Conservation (phyloP, 2,888 invertebrate genomes). For the Sinopyrophorus schimmeli region DNA sequence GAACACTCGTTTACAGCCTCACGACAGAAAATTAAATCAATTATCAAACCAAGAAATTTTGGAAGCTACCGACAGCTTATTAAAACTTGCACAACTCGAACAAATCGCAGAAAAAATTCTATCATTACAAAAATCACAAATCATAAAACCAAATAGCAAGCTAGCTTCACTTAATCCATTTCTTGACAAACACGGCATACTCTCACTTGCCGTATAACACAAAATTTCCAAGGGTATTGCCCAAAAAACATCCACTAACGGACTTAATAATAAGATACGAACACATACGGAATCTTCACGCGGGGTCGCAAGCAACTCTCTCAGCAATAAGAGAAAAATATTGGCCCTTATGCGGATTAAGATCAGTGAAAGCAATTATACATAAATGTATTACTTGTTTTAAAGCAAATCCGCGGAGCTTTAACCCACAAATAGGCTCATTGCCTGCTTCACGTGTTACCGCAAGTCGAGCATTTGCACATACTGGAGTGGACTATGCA, state of each 20-base stretch:
- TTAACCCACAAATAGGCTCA: constrained; percentile 8
- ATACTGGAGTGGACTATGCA: constrained; percentile 5
- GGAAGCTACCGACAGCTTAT: no score
- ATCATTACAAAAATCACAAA: no score
- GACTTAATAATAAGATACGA: constrained; percentile 4
- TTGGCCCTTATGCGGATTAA: constrained; percentile 12
- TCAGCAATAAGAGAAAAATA: constrained; percentile 4
- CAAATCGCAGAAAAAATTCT: no score
- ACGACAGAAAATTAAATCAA: no score
- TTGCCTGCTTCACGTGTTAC: constrained; percentile 8
- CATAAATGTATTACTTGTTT: constrained; percentile 15
- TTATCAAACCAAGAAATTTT: no score
- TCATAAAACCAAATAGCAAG: no score
- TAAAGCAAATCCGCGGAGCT: constrained; percentile 4
- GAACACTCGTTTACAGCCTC: no score
- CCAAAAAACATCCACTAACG: constrained; percentile 3
- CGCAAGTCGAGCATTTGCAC: neutral
- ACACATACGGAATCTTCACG: constrained; percentile 6
- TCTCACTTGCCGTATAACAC: constrained; percentile 5
- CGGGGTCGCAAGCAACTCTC: constrained; percentile 8
- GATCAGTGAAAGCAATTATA: constrained; percentile 3
- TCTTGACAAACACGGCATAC: constrained; percentile 3
- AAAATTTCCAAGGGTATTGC: constrained; percentile 11
- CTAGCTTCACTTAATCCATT: constrained; percentile 5
- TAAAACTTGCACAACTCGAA: no score